Percentiles rank a stretch among this genome's conserved stretches.
These are phyloP conservation scores for Mesochorus sp. DNA, from an alignment of 2,888 invertebrate species.

Conservation along the genomic window DNA sequence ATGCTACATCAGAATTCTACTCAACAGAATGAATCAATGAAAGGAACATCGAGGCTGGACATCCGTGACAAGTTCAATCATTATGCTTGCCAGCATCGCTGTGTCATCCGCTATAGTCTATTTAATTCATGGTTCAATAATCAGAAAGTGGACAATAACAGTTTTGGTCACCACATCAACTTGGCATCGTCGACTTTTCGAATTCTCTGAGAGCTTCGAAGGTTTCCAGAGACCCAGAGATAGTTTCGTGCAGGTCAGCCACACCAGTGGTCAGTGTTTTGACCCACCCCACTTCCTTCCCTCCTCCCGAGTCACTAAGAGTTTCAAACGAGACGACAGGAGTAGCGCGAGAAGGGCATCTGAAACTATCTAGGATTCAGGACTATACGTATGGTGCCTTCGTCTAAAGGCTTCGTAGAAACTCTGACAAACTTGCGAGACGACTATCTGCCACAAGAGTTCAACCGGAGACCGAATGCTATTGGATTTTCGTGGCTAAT, in stretches of 20 bases:
- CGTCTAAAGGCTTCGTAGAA: conserved; percentile 5
- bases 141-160: not conserved
- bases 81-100: not conserved
- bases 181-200: not conserved
- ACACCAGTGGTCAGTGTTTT: conserved; percentile 24
- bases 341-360: not conserved
- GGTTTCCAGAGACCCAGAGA: not conserved
- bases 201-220: not conserved
- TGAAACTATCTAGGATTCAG: not conserved
- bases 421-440: conserved; percentile 35
- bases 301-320: too few species aligned
- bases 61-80: not conserved
- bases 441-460: conserved; percentile 3
- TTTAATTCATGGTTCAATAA: not conserved
- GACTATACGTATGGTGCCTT: not conserved
- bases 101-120: not conserved
- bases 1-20: not conserved
- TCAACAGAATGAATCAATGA: not conserved
- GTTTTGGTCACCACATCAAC: not conserved
- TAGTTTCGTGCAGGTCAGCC: conserved; percentile 40
- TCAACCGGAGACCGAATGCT: conserved; percentile 9
- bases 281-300: not conserved
- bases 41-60: not conserved
- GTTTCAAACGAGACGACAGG: conserved; percentile 12
- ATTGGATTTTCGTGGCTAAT: conserved; percentile 42